phyloP scores from a whole-genome alignment of 2,888 invertebrate species.

The Thelaira solivaga region DNA sequence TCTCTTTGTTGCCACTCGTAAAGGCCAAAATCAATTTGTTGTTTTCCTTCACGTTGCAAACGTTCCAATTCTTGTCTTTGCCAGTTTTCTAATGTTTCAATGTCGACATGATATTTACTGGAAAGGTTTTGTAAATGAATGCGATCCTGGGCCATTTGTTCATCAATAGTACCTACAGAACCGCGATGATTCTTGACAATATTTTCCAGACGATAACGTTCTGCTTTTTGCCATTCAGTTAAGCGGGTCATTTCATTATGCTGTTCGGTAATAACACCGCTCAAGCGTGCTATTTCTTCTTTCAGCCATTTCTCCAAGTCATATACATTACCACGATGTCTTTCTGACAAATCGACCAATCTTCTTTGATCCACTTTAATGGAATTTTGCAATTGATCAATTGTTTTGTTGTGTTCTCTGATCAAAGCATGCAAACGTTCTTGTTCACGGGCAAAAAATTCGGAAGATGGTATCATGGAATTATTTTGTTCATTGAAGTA shows the following conservation, averaged over 20 bases:
- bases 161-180: conserved; percentile 70
- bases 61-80: conserved; percentile 73
- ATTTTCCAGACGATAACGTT: conserved; percentile 71
- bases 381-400: conserved; percentile 71
- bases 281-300: conserved; percentile 71
- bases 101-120: conserved; percentile 72
- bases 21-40: conserved; percentile 66
- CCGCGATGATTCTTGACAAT: conserved; percentile 72
- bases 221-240: conserved; percentile 73
- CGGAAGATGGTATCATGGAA: conserved; percentile 67
- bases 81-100: conserved; percentile 75
- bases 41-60: conserved; percentile 69
- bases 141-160: conserved; percentile 71
- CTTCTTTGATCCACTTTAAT: conserved; percentile 73
- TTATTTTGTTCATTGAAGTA: conserved; percentile 71
- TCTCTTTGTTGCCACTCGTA: conserved; percentile 74
- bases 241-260: conserved; percentile 72
- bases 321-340: conserved; percentile 72
- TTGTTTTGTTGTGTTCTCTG: conserved; percentile 73
- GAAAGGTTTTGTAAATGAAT: conserved; percentile 71
- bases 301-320: conserved; percentile 74
- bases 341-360: conserved; percentile 69
- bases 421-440: conserved; percentile 71
- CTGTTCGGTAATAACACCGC: conserved; percentile 70
- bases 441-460: conserved; percentile 65